phyloP scores from a whole-genome alignment of 2,888 invertebrate genomes.

The Drosophila macrospina region DNA sequence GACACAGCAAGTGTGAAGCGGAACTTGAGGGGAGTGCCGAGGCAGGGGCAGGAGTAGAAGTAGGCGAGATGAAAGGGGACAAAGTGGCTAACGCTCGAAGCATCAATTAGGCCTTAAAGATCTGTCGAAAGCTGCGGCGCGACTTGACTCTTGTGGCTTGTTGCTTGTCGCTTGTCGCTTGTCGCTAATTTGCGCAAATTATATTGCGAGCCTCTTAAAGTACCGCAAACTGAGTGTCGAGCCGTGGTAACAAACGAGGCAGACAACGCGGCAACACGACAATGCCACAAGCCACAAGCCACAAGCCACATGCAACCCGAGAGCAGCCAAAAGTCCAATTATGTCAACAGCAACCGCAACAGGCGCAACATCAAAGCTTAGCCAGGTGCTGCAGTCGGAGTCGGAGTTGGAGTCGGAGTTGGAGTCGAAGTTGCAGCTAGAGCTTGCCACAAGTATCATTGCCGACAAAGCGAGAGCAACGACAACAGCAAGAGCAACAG shows the following conservation, averaged over 20 bases:
- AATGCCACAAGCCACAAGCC: constrained; percentile 1
- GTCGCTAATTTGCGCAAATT: constrained; percentile 81
- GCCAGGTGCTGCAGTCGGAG: constrained; percentile 35
- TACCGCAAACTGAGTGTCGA: constrained; percentile 76
- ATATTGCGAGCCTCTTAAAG: constrained; percentile 76
- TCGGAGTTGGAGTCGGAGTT: constrained; percentile 1
- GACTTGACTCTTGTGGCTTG: constrained; percentile 52
- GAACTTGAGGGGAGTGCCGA: not conserved
- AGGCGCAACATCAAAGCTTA: constrained; percentile 71
- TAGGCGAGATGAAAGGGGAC: constrained; percentile 30
- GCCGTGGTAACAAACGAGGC: constrained; percentile 54
- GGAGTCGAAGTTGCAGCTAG: constrained; percentile 2
- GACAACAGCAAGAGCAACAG: constrained; percentile 43
- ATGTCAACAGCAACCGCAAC: constrained; percentile 74
- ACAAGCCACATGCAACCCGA: constrained; percentile 10
- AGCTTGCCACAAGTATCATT: constrained; percentile 43
- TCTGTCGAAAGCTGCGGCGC: constrained; percentile 45
- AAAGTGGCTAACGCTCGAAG: constrained; percentile 52
- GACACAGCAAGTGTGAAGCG: constrained; percentile 25
- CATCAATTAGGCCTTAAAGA: constrained; percentile 78
- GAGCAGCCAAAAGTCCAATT: constrained; percentile 75
- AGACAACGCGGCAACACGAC: constrained; percentile 21
- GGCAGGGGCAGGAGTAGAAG: not conserved
- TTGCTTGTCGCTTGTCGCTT: constrained; percentile 48
- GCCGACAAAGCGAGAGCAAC: constrained; percentile 40